Conservation (phyloP, 2,797 vertebrate species). For the Peromyscus melanophrys region DNA sequence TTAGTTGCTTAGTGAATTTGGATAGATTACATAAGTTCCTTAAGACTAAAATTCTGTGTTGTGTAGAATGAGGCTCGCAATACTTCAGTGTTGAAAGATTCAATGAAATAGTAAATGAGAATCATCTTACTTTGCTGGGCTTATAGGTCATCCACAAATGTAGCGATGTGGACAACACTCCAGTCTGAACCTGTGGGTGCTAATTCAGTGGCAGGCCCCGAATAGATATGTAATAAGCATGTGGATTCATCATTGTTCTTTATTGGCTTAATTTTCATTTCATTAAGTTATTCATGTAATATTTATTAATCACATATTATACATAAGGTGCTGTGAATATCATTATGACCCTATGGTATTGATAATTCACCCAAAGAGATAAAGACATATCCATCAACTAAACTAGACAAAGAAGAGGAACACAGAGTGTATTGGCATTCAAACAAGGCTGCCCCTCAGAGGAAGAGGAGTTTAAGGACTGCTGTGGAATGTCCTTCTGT, state of each 20-base stretch:
- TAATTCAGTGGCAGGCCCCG: background rate
- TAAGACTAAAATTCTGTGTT: background rate
- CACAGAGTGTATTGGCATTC: background rate
- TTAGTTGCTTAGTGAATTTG: slow-evolving; percentile 15
- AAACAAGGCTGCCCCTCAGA: background rate
- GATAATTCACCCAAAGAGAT: slow-evolving; percentile 3
- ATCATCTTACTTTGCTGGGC: background rate
- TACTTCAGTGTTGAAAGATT: background rate
- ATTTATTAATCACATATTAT: background rate
- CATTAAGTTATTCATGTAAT: background rate
- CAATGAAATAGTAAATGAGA: background rate
- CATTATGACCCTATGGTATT: background rate
- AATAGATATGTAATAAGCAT: background rate
- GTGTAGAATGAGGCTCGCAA: background rate
- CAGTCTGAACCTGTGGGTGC: background rate
- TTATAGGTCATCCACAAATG: background rate
- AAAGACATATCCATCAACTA: background rate
- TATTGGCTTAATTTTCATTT: slow-evolving; percentile 5
- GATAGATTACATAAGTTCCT: slow-evolving; percentile 13
- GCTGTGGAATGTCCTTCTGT: no score
- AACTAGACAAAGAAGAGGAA: background rate
- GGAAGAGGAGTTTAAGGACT: background rate
- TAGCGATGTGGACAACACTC: background rate
- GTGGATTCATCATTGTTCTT: background rate
- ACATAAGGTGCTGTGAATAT: background rate